Evolutionary conservation across 1,140 invertebrate species (phyloP).

Genomic region (Zaprionus africanus): DNA sequence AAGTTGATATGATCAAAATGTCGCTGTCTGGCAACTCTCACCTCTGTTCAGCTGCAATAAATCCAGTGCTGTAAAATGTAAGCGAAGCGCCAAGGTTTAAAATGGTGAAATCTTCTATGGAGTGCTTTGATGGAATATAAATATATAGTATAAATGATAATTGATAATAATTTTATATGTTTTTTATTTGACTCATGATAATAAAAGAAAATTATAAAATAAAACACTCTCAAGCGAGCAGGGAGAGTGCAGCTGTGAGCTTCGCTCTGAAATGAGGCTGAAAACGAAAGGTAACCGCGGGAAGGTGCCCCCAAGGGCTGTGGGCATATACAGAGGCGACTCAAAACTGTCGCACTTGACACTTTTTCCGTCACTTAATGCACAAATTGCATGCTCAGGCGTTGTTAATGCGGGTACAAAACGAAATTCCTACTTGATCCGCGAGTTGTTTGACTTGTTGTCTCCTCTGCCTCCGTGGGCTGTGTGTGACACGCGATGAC

Average conservation of each 20-base stretch:
- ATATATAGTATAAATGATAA: neutral
- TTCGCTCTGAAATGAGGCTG: slow-evolving; percentile 13
- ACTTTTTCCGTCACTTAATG: slow-evolving; percentile 70
- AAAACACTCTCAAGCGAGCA: neutral
- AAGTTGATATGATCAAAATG: neutral
- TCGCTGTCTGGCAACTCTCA: neutral
- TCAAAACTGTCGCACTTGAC: slow-evolving; percentile 68
- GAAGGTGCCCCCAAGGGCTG: slow-evolving; percentile 2
- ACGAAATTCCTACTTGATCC: slow-evolving; percentile 57
- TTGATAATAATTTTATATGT: too few relatives aligned
- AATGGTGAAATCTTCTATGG: neutral
- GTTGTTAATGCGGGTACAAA: slow-evolving; percentile 63
- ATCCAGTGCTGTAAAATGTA: neutral
- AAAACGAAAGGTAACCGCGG: slow-evolving; percentile 38
- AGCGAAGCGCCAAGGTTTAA: neutral
- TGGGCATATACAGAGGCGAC: slow-evolving; percentile 15
- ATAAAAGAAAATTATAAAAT: too few relatives aligned
- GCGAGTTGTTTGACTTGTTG: slow-evolving; percentile 27
- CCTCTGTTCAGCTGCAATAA: neutral
- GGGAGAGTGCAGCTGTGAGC: slow-evolving; percentile 17
- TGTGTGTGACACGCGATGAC: slow-evolving; percentile 59
- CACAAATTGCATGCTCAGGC: slow-evolving; percentile 74
- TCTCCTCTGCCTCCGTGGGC: slow-evolving; percentile 8
- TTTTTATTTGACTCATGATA: neutral
- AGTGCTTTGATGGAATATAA: neutral